Evolutionary conservation across 2,888 invertebrate species (phyloP).

Genomic region (Agrilus biguttatus): DNA sequence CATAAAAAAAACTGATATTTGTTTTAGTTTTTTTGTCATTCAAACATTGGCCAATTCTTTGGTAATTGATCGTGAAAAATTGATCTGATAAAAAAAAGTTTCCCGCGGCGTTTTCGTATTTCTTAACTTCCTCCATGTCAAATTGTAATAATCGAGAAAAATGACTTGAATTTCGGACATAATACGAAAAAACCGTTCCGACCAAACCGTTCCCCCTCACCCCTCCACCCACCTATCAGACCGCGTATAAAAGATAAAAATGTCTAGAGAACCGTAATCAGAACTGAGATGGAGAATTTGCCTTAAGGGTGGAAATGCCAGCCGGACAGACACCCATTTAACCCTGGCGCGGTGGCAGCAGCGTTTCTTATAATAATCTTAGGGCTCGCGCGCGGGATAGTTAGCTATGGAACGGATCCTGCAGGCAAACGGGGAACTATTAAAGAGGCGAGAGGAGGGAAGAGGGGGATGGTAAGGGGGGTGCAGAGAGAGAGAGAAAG

Average conservation of each 20-base stretch:
- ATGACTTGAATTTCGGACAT: constrained; percentile 33
- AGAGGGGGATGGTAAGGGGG: too few relatives aligned
- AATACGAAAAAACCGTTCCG: constrained; percentile 31
- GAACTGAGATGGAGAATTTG: too few relatives aligned
- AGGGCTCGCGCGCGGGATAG: constrained; percentile 20
- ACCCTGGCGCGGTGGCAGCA: constrained; percentile 13
- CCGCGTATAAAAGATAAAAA: constrained; percentile 13
- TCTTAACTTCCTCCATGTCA: constrained; percentile 25
- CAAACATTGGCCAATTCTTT: too few relatives aligned
- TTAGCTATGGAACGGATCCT: constrained; percentile 12
- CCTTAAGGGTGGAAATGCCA: constrained; percentile 22
- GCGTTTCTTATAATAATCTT: constrained; percentile 31
- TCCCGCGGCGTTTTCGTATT: constrained; percentile 12
- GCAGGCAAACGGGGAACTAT: too few relatives aligned
- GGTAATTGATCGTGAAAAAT: too few relatives aligned
- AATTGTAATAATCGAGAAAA: constrained; percentile 30
- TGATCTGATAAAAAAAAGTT: not conserved
- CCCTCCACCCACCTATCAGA: constrained; percentile 22
- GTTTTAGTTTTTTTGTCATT: too few relatives aligned
- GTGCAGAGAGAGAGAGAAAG: too few relatives aligned
- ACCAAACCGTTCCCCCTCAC: constrained; percentile 29
- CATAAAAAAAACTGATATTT: too few relatives aligned
- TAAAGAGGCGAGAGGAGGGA: too few relatives aligned
- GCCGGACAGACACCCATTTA: constrained; percentile 30
- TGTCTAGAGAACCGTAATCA: constrained; percentile 1